phyloP scores from a whole-genome alignment of 2,113 vertebrate genomes.

The Edolisoma coerulescens region DNA sequence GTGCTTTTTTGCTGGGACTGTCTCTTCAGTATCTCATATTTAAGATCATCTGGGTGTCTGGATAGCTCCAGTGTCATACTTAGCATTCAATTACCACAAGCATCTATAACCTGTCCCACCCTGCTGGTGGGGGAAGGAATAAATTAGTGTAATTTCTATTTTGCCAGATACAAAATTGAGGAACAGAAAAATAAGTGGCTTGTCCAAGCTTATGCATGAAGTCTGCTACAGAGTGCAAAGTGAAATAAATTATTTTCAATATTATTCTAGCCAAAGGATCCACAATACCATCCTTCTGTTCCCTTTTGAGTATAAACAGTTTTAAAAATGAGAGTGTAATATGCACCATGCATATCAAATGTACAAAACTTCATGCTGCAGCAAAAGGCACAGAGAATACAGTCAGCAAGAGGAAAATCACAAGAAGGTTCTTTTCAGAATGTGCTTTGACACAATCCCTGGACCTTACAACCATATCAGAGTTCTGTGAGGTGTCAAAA shows the following conservation, averaged over 20 bases:
- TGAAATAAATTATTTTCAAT: neutral
- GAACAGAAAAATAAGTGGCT: neutral
- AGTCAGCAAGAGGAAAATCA: neutral
- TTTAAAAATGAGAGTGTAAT: constrained; percentile 55
- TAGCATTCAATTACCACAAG: neutral
- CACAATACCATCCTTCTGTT: neutral
- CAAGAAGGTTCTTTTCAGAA: neutral
- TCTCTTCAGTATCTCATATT: neutral
- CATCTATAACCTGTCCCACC: neutral
- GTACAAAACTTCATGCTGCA: constrained; percentile 30
- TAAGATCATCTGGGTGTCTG: neutral
- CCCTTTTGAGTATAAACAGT: constrained; percentile 10
- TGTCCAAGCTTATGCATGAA: neutral
- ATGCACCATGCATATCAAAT: constrained; percentile 25
- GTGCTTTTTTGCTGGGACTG: neutral
- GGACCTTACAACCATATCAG: neutral
- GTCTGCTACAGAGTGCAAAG: neutral
- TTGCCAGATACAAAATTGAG: neutral
- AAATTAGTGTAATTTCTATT: neutral
- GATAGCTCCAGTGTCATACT: neutral
- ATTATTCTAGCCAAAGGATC: neutral
- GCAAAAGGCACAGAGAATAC: constrained; percentile 24
- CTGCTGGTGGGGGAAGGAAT: neutral
- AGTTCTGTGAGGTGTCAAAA: neutral
- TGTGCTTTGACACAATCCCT: neutral